Conservation (phyloP, 2,888 invertebrate species). For the Cryptophagus acutangulus region DNA sequence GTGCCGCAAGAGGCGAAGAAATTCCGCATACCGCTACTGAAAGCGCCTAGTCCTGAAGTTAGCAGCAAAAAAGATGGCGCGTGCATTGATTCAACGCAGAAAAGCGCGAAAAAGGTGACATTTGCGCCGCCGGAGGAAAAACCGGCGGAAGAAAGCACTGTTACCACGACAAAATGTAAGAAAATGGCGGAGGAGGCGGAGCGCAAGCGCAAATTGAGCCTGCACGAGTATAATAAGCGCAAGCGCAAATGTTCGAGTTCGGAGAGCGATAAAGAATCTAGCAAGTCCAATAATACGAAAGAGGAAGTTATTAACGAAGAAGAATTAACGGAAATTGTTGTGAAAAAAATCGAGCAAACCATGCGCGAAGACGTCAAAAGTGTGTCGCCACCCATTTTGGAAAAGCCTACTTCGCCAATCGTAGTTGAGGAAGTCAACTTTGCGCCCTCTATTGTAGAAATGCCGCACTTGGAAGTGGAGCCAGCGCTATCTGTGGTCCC, state of each 20-base stretch:
- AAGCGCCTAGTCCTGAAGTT: constrained; percentile 1
- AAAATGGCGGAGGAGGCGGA: neutral
- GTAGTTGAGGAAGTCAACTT: too few relatives aligned
- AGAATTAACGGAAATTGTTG: neutral
- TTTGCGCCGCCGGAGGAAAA: constrained; percentile 3
- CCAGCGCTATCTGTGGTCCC: too few relatives aligned
- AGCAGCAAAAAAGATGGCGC: constrained; percentile 12
- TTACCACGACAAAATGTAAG: neutral
- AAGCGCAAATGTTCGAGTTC: constrained; percentile 26
- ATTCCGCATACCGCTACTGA: neutral
- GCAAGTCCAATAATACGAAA: neutral
- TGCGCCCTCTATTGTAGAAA: too few relatives aligned
- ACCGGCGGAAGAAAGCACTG: neutral
- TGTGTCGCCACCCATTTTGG: too few relatives aligned
- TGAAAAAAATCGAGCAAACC: too few relatives aligned
- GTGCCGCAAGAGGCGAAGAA: constrained; percentile 1
- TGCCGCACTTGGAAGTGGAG: too few relatives aligned
- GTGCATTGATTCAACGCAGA: constrained; percentile 20
- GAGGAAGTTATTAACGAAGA: neutral
- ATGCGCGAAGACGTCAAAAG: too few relatives aligned
- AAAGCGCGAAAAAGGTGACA: constrained; percentile 8
- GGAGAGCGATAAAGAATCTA: constrained; percentile 1
- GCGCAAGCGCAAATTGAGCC: constrained; percentile 28
- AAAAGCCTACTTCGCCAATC: too few relatives aligned
- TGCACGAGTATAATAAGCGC: constrained; percentile 35